Percentiles rank a stretch among this genome's conserved stretches.
Evolutionary conservation across 2,888 invertebrate genomes (phyloP).

Genomic region (Anaspis maculata): DNA sequence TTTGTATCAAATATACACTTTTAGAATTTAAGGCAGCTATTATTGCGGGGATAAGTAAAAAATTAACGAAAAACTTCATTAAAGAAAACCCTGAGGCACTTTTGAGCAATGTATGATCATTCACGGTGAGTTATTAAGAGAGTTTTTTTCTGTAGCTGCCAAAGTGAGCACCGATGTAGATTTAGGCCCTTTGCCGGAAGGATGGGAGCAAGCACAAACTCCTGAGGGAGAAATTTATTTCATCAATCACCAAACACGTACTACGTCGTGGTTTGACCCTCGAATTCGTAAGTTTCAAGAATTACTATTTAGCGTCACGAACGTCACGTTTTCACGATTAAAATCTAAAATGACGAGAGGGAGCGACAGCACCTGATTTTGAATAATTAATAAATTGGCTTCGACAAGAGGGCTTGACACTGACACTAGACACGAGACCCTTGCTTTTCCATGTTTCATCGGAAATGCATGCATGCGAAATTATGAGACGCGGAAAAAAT

Average conservation of each 20-base stretch:
- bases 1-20: no score
- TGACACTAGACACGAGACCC: no score
- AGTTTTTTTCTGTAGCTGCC: conserved; percentile 29
- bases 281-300: conserved; percentile 78
- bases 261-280: conserved; percentile 97
- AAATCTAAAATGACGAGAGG: no score
- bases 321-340: background rate
- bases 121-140: background rate
- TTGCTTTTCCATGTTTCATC: no score
- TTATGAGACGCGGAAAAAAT: no score
- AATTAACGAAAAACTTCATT: no score
- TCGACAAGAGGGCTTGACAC: no score
- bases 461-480: no score
- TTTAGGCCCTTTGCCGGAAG: conserved; percentile 74
- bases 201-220: conserved; percentile 82
- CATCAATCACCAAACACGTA: conserved; percentile 87
- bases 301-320: conserved; percentile 1
- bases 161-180: conserved; percentile 46
- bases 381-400: no score
- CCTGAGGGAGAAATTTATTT: conserved; percentile 82
- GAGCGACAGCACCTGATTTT: no score
- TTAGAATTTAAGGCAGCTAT: no score
- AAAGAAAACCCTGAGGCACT: background rate
- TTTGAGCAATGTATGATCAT: conserved; percentile 12
- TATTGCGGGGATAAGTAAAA: no score